Percentiles rank a stretch among this genome's conserved stretches.
phyloP scores from a whole-genome alignment of 2,113 vertebrate genomes.

The Ageneiosus marmoratus region DNA sequence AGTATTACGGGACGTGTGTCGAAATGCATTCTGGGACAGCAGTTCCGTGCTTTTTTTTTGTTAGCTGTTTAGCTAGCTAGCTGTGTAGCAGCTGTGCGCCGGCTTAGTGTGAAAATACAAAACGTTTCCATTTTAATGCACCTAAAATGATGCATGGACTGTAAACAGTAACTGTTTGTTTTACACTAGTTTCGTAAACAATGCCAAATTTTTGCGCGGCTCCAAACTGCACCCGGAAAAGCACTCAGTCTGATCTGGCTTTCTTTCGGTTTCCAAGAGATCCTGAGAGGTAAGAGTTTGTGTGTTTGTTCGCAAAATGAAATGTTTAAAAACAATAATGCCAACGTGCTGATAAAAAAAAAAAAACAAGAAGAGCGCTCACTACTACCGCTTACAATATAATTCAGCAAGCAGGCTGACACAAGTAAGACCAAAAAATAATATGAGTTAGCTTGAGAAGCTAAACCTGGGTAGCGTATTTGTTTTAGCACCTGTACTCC shows the following conservation, averaged over 20 bases:
- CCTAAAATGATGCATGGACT: background rate
- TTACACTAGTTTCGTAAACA: slow-evolving; percentile 62
- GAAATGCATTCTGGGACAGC: slow-evolving; percentile 46
- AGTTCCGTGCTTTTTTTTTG: slow-evolving; percentile 32
- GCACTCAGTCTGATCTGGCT: slow-evolving; percentile 71
- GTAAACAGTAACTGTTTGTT: background rate
- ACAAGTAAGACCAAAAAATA: background rate
- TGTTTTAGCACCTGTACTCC: slow-evolving; percentile 15
- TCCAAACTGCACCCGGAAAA: slow-evolving; percentile 81
- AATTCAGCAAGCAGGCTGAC: background rate
- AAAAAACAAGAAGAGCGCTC: no score
- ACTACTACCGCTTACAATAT: background rate
- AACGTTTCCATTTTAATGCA: background rate
- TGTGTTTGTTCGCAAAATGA: background rate
- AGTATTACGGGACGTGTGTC: slow-evolving; percentile 27
- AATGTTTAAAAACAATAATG: background rate
- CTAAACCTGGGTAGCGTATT: background rate
- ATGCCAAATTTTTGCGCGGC: slow-evolving; percentile 85
- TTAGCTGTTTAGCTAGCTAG: slow-evolving; percentile 25
- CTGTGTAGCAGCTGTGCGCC: background rate
- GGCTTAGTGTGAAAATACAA: background rate
- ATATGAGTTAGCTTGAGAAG: background rate
- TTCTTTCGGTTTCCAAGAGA: slow-evolving; percentile 81
- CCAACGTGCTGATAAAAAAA: background rate
- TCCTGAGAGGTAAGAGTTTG: slow-evolving; percentile 69